A percentile compares a stretch with the other conserved stretches of the same genome.
These are phyloP conservation scores for Larimichthys polyactis DNA, from an alignment of 2,113 vertebrate species.

Conservation along the genomic window DNA sequence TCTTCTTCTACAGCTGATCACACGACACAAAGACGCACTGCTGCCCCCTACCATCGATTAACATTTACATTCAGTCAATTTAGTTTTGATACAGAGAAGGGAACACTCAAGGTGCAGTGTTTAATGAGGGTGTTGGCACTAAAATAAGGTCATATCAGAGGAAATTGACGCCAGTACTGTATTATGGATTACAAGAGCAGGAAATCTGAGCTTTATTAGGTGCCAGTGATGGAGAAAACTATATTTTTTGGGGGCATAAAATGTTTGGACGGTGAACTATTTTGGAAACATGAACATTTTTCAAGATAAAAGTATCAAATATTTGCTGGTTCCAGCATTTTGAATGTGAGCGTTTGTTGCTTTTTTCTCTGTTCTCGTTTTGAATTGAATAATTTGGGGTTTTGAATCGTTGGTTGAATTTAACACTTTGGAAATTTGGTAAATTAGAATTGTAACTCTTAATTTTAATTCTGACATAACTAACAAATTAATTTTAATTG, in stretches of 20 bases:
- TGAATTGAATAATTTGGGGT: not conserved
- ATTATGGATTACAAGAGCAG: not conserved
- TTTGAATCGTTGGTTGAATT: not conserved
- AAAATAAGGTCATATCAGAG: constrained; percentile 7
- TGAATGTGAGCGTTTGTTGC: not conserved
- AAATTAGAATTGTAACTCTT: not conserved
- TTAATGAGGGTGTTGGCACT: not conserved
- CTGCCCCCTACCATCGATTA: no score
- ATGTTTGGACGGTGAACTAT: not conserved
- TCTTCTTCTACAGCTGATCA: not conserved
- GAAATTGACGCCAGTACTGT: not conserved
- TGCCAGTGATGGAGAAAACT: not conserved
- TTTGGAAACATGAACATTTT: not conserved
- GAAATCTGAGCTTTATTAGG: not conserved
- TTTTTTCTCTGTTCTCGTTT: not conserved
- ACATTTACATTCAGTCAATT: no score
- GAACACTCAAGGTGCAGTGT: no score
- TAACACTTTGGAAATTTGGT: not conserved
- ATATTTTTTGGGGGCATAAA: not conserved
- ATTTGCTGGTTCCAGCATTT: not conserved
- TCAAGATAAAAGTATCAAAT: not conserved
- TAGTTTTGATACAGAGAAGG: no score
- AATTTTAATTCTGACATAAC: not conserved
- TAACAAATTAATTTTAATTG: not conserved
- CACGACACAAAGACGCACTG: no score